Percentiles rank a stretch among this genome's conserved stretches.
These are phyloP conservation scores for Lagodon rhomboides DNA, from an alignment of 2,797 vertebrate genomes.

Conservation along the genomic window DNA sequence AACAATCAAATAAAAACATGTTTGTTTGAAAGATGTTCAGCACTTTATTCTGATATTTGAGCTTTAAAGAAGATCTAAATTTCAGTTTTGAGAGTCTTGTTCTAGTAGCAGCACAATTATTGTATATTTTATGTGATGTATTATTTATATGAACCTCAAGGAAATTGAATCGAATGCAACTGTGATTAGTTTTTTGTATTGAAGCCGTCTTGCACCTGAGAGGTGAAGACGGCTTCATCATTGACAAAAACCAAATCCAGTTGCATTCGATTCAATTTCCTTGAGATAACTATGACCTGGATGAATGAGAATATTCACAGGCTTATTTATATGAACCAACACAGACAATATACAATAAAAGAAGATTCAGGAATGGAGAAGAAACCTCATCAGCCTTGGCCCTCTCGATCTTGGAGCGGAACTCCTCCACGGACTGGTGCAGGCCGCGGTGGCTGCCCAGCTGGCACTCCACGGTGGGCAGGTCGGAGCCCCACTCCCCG, in stretches of 20 bases:
- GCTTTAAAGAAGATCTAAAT: neutral
- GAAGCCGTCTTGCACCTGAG: no score
- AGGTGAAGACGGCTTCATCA: no score
- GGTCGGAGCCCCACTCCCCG: constrained; percentile 92
- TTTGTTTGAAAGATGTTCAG: no score
- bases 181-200: no score
- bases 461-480: constrained; percentile 92
- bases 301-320: no score
- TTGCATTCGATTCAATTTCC: no score
- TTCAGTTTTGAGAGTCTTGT: no score
- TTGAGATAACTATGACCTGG: no score
- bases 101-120: no score
- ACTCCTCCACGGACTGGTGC: constrained; percentile 94
- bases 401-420: constrained; percentile 92
- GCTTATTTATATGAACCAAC: neutral
- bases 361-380: neutral
- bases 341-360: neutral
- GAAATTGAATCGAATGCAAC: no score
- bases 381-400: constrained; percentile 91
- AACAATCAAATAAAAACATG: neutral
- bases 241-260: no score
- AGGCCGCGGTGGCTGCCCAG: constrained; percentile 93
- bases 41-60: neutral
- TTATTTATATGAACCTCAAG: neutral
- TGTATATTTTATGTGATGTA: no score